Evolutionary conservation across 1,140 invertebrate genomes (phyloP).

Genomic region (Cydia amplana): DNA sequence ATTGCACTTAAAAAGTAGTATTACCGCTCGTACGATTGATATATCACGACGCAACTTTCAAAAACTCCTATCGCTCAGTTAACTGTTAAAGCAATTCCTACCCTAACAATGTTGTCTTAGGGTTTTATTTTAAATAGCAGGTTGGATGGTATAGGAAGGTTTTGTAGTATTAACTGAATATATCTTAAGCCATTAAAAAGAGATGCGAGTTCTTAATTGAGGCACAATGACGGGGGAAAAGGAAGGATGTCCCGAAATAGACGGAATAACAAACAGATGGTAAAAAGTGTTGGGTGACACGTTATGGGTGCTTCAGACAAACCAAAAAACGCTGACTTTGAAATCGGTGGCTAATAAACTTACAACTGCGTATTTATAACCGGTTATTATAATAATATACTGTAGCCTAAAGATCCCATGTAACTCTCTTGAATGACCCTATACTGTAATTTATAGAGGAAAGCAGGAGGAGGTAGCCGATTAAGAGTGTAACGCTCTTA

Average conservation of each 20-base stretch:
- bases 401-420: too few species aligned
- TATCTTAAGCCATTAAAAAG: constrained; percentile 58
- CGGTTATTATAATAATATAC: too few species aligned
- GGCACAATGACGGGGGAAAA: constrained; percentile 66
- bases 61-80: not conserved
- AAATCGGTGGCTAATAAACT: not conserved
- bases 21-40: constrained; percentile 44
- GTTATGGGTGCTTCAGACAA: constrained; percentile 44
- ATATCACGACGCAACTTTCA: constrained; percentile 26
- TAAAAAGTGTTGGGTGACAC: constrained; percentile 63
- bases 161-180: constrained; percentile 10
- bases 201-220: constrained; percentile 67
- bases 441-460: too few species aligned
- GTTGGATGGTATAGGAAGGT: not conserved
- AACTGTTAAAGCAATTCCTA: not conserved
- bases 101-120: not conserved
- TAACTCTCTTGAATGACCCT: too few species aligned
- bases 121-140: not conserved
- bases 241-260: constrained; percentile 70
- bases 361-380: too few species aligned
- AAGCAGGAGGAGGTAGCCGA: too few species aligned
- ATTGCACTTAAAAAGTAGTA: constrained; percentile 43
- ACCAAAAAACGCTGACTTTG: not conserved
- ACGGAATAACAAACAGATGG: constrained; percentile 73
- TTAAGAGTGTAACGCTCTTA: too few species aligned